Conservation (phyloP, 2,888 invertebrate genomes). For the Idaea straminata region DNA sequence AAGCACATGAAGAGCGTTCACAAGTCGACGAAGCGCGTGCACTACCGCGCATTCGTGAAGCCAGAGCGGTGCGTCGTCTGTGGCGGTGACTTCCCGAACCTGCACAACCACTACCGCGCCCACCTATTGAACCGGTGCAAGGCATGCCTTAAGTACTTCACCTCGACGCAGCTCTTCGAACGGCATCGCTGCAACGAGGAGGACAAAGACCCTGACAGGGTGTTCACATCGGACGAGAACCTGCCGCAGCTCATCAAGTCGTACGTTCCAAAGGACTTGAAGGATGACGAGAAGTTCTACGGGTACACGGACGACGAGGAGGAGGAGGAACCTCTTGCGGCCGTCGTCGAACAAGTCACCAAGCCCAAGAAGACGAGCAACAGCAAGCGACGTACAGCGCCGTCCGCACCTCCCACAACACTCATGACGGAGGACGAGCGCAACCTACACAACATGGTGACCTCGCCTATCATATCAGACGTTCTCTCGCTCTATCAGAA, state of each 20-base stretch:
- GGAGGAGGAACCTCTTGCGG: conserved; percentile 31
- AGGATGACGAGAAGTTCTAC: conserved; percentile 69
- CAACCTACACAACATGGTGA: conserved; percentile 48
- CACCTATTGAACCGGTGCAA: conserved; percentile 80
- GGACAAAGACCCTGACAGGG: conserved; percentile 62
- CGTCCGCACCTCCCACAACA: neutral
- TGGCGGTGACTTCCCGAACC: conserved; percentile 78
- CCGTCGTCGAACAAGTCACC: neutral
- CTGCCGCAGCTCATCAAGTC: conserved; percentile 55
- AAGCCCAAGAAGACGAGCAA: conserved; percentile 4
- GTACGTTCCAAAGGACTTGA: conserved; percentile 63
- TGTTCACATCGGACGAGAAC: conserved; percentile 60
- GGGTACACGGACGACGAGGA: conserved; percentile 60
- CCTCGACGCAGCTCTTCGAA: conserved; percentile 57
- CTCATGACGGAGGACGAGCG: conserved; percentile 34
- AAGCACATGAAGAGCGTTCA: conserved; percentile 66
- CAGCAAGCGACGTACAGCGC: neutral
- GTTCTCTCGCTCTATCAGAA: conserved; percentile 63
- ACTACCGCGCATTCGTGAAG: conserved; percentile 62
- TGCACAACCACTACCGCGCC: conserved; percentile 82
- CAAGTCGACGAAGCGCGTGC: conserved; percentile 61
- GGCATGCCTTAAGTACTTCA: conserved; percentile 67
- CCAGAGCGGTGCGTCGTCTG: conserved; percentile 82
- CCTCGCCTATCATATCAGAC: conserved; percentile 69
- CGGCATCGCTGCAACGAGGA: conserved; percentile 59